Conservation (phyloP, 2,113 vertebrate genomes). For the Anoura caudifer region DNA sequence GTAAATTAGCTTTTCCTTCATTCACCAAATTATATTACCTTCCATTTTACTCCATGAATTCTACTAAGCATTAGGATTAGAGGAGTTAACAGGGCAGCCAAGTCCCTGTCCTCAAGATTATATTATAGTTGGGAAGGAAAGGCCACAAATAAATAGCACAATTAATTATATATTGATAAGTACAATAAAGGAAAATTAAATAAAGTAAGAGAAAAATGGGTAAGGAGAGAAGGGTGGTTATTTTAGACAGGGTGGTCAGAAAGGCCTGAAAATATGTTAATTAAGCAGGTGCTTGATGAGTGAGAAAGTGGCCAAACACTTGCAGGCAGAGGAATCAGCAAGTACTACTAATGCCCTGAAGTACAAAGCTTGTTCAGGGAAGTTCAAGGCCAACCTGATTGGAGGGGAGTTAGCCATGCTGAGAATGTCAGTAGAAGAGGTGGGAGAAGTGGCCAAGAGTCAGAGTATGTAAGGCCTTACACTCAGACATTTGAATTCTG, state of each 20-base stretch:
- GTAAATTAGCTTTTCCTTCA: constrained; percentile 7
- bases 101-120: neutral
- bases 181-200: neutral
- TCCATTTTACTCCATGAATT: neutral
- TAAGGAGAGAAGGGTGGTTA: neutral
- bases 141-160: neutral
- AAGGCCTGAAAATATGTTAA: neutral
- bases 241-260: neutral
- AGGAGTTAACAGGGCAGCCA: neutral
- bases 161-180: neutral
- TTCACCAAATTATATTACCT: neutral
- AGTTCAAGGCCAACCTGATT: neutral
- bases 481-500: constrained; percentile 3
- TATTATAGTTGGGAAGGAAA: neutral
- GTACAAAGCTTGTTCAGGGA: neutral
- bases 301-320: neutral
- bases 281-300: neutral
- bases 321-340: neutral
- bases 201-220: neutral
- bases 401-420: neutral
- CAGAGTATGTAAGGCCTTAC: neutral
- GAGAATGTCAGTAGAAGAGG: neutral
- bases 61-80: neutral
- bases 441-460: neutral
- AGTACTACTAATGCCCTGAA: neutral